phyloP scores from a whole-genome alignment of 1,140 invertebrate genomes.

The Drusus annulatus region DNA sequence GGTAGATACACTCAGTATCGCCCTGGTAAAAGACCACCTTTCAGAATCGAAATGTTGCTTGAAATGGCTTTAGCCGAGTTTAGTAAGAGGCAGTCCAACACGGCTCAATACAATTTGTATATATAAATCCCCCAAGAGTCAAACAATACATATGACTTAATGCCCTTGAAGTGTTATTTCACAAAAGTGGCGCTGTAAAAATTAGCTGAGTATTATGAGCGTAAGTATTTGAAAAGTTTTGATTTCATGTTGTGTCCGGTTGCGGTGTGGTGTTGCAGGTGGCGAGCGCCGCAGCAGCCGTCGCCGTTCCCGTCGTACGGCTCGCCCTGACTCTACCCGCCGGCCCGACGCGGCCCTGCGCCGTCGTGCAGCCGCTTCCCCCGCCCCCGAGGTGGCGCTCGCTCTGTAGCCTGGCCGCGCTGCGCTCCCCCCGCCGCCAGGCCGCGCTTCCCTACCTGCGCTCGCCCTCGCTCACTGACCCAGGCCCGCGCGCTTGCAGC shows the following conservation, averaged over 20 bases:
- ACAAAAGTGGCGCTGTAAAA: too few species aligned
- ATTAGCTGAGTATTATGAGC: too few species aligned
- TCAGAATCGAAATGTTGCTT: too few species aligned
- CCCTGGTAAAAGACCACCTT: too few species aligned
- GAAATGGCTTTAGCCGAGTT: too few species aligned
- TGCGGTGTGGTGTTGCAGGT: constrained; percentile 56
- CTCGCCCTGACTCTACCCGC: constrained; percentile 28
- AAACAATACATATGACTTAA: too few species aligned
- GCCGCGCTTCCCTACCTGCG: constrained; percentile 62
- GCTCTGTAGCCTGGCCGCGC: constrained; percentile 58
- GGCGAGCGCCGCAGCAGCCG: constrained; percentile 66
- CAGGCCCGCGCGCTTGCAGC: constrained; percentile 29
- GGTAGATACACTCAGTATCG: too few species aligned
- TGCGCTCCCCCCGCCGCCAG: constrained; percentile 66
- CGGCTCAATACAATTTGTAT: too few species aligned
- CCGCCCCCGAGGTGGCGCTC: constrained; percentile 61
- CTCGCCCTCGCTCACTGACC: constrained; percentile 17
- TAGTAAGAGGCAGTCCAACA: too few species aligned
- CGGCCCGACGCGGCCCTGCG: constrained; percentile 50
- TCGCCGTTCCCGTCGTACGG: constrained; percentile 65
- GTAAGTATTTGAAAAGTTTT: neutral
- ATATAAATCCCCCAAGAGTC: too few species aligned
- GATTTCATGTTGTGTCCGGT: neutral
- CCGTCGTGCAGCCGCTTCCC: constrained; percentile 18
- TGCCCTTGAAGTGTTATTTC: too few species aligned